These are phyloP conservation scores for Diaprepes abbreviatus DNA, from an alignment of 2,888 invertebrate species.

Conservation along the genomic window DNA sequence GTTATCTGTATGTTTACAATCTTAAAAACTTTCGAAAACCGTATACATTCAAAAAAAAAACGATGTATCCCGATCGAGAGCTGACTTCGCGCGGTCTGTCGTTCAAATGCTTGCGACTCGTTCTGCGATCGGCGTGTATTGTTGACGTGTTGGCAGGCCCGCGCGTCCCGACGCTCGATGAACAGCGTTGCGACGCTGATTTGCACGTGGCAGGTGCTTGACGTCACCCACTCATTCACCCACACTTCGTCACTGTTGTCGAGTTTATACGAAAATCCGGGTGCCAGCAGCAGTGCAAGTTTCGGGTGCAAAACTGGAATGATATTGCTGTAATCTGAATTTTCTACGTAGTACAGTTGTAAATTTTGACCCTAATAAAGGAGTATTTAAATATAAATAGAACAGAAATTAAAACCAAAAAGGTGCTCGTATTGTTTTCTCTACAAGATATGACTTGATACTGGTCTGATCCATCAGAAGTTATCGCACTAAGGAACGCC, in stretches of 20 bases:
- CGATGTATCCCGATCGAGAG: not conserved
- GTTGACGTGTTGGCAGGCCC: slow-evolving; percentile 30
- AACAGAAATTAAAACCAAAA: too few species aligned
- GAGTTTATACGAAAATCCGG: slow-evolving; percentile 1
- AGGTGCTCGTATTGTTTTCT: too few species aligned
- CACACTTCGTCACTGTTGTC: slow-evolving; percentile 27
- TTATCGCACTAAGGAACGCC: too few species aligned
- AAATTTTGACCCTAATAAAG: too few species aligned
- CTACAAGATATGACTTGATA: too few species aligned
- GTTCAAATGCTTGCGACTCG: slow-evolving; percentile 22
- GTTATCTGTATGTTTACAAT: not conserved
- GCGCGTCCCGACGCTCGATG: slow-evolving; percentile 33
- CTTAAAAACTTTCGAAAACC: slow-evolving; percentile 24
- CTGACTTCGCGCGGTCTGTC: slow-evolving; percentile 15
- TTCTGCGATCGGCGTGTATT: slow-evolving; percentile 16
- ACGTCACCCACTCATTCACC: slow-evolving; percentile 43
- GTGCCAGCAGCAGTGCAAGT: not conserved
- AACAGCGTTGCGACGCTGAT: slow-evolving; percentile 32
- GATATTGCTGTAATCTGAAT: too few species aligned
- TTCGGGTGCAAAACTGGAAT: too few species aligned
- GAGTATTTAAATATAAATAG: too few species aligned
- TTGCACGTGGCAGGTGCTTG: slow-evolving; percentile 31
- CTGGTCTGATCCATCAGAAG: too few species aligned
- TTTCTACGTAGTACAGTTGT: too few species aligned
- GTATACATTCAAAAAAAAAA: not conserved